These are phyloP conservation scores for Lates calcarifer DNA, from an alignment of 2,113 vertebrate genomes.

Conservation along the genomic window DNA sequence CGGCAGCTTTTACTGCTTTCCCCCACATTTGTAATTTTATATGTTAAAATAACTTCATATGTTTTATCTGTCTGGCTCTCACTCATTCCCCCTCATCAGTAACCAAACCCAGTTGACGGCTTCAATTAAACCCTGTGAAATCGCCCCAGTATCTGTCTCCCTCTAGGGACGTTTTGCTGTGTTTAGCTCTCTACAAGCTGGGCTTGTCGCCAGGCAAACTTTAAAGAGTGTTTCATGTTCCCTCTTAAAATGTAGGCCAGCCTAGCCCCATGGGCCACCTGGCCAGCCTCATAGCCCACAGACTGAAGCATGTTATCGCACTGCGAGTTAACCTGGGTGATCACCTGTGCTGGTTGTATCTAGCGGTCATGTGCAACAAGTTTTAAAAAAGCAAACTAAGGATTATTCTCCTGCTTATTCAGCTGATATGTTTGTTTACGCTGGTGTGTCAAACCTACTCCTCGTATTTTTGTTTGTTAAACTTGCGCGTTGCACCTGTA, in stretches of 20 bases:
- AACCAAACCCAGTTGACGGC: slow-evolving; percentile 59
- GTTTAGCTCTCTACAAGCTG: slow-evolving; percentile 64
- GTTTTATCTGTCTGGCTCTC: slow-evolving; percentile 7
- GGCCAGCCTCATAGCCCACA: slow-evolving; percentile 1
- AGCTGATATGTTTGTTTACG: background rate
- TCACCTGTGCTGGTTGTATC: background rate
- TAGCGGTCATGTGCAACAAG: background rate
- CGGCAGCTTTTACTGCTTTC: slow-evolving; percentile 7
- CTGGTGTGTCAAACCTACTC: background rate
- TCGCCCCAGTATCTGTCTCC: slow-evolving; percentile 61
- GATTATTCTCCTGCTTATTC: background rate
- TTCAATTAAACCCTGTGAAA: slow-evolving; percentile 72
- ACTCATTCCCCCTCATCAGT: slow-evolving; percentile 48
- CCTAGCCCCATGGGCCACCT: slow-evolving; percentile 34
- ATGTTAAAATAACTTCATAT: slow-evolving; percentile 17
- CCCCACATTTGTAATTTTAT: slow-evolving; percentile 4
- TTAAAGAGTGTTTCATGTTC: slow-evolving; percentile 57
- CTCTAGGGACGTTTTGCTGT: slow-evolving; percentile 68
- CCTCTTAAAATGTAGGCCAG: slow-evolving; percentile 59
- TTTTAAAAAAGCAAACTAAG: background rate
- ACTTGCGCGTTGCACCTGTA: background rate
- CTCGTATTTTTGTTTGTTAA: background rate
- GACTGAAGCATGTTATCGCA: slow-evolving; percentile 3
- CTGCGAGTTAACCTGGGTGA: background rate
- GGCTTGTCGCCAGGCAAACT: slow-evolving; percentile 71